Evolutionary conservation across 2,797 vertebrate genomes (phyloP).

Genomic region (Onychomys leucogaster): DNA sequence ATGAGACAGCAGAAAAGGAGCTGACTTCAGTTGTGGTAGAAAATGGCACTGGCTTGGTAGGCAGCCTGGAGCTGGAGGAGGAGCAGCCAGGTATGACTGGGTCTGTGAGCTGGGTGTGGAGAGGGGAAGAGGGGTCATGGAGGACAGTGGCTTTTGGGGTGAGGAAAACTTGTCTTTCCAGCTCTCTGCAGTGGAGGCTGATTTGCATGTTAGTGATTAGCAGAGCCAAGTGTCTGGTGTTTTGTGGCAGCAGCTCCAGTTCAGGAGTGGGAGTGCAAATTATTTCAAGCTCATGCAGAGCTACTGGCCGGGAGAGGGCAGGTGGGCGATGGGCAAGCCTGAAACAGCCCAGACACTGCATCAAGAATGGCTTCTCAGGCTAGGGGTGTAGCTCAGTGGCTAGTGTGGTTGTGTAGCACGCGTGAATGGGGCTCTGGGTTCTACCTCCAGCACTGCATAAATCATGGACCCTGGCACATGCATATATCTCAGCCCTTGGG

Average conservation of each 20-base stretch:
- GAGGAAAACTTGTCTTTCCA: slow-evolving; percentile 82
- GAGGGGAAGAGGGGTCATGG: neutral
- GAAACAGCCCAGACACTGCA: slow-evolving; percentile 69
- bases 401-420: neutral
- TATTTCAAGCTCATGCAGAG: slow-evolving; percentile 82
- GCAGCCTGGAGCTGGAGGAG: slow-evolving; percentile 87
- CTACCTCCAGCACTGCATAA: neutral
- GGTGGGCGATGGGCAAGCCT: slow-evolving; percentile 72
- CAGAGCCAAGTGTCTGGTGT: slow-evolving; percentile 82
- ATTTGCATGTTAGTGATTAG: slow-evolving; percentile 84
- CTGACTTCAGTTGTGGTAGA: slow-evolving; percentile 74
- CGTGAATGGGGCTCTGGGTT: no score
- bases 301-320: slow-evolving; percentile 81
- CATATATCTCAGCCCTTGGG: neutral
- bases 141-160: slow-evolving; percentile 70
- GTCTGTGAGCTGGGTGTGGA: slow-evolving; percentile 55
- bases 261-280: slow-evolving; percentile 79
- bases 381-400: neutral
- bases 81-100: slow-evolving; percentile 86
- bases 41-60: slow-evolving; percentile 86
- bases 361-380: neutral
- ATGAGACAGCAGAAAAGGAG: slow-evolving; percentile 82
- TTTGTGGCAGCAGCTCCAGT: slow-evolving; percentile 81
- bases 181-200: slow-evolving; percentile 80
- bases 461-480: neutral